phyloP scores from a whole-genome alignment of 2,888 invertebrate genomes.

The Alitta virens region DNA sequence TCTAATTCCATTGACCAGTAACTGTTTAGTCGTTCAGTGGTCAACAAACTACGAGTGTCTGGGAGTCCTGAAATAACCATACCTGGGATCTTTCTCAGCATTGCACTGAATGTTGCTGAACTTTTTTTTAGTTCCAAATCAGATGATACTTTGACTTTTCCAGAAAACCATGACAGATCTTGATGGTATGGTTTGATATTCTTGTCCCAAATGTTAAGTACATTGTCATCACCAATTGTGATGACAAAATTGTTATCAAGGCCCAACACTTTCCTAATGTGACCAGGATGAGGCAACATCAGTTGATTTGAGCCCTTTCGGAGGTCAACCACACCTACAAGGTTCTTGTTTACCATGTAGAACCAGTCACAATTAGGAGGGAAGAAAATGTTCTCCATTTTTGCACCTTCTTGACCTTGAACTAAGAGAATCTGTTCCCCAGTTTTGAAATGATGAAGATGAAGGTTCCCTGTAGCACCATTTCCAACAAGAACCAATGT shows the following conservation, averaged over 20 bases:
- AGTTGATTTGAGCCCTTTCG: neutral
- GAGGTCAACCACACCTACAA: constrained; percentile 1
- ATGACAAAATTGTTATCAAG: constrained; percentile 21
- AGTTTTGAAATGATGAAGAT: constrained; percentile 7
- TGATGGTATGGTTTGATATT: constrained; percentile 21
- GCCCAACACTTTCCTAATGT: constrained; percentile 15
- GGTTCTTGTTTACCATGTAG: neutral
- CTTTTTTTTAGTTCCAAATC: neutral
- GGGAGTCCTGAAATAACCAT: neutral
- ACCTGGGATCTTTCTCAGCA: constrained; percentile 11
- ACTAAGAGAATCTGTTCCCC: neutral
- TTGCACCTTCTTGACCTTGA: neutral
- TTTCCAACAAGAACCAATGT: constrained; percentile 8
- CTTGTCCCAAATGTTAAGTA: constrained; percentile 39
- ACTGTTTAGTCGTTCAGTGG: constrained; percentile 13
- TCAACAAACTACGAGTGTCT: constrained; percentile 8
- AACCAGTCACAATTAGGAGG: constrained; percentile 6
- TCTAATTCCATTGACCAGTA: constrained; percentile 22
- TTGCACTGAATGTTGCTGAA: neutral
- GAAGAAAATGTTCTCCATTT: constrained; percentile 1
- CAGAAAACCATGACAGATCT: constrained; percentile 24
- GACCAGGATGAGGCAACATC: constrained; percentile 17
- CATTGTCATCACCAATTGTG: constrained; percentile 35
- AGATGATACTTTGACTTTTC: constrained; percentile 23
- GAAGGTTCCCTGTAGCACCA: constrained; percentile 15